Base-by-base conservation (phyloP, 2,113 vertebrate species). In the Cyphomyrus discorhynchus region DNA sequence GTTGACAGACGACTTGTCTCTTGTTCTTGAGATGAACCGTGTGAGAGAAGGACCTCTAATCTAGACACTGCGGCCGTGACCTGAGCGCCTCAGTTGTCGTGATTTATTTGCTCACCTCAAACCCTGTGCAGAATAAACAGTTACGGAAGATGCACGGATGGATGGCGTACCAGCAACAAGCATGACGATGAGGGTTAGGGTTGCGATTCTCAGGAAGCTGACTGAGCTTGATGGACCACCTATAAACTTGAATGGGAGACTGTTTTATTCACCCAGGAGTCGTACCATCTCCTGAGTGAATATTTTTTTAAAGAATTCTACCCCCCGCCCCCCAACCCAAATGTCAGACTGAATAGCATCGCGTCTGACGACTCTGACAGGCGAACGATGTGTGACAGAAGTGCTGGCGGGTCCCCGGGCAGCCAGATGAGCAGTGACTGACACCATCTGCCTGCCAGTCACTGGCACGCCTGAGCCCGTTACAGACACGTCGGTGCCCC, bases 331-430 rank as follows among this genome's bases (percentile, higher is more conserved):
- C 39, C 17, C 17, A 17, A 0, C 24, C 17, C 2, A 87, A 87
- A 87, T 84, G 47, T 86, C 84, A 87, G 89, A 24, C 47, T 82
- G 66, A 88, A 90, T 80, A 19, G 89, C 66, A 47, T 80, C 46
- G 8, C 19, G 66, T 53, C 86, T 87, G 86, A 80, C 15, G 45
- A 31, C 11, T 87, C n/a, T 90, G 89, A 90, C 86, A 87, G 85
- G 35, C 89, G 86, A 90, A 88, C 86, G 89, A 87, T 21, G 86
- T 86, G 82, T 89, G 88, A 89, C 88, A 89, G 49, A 50, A 86
- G 82, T 45, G 83, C 89, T 66, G 39, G 35, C 70, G 35, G 86
- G 66, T 49, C 89, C 86, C 46, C 42, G 70, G 89, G 89, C 89
- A 77, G 86, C 31, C 31, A 46, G 50, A 88, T 87, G 66, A 80